Conservation (phyloP, 1,140 invertebrate species). For the Pachyrhynchus sulphureomaculatus region DNA sequence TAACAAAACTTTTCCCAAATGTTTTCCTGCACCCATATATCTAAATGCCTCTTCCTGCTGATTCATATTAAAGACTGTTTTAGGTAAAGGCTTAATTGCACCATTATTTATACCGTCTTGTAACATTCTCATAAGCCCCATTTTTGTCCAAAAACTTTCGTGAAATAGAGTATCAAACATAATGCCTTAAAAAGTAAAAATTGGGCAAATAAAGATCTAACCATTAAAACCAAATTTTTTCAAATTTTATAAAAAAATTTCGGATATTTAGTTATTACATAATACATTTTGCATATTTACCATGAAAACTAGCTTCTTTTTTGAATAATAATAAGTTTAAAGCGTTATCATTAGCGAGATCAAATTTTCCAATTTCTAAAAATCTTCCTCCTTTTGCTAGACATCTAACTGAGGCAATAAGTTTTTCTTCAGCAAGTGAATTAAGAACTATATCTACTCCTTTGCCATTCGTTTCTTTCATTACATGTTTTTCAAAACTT, state of each 20-base stretch:
- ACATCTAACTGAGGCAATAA: conserved; percentile 76
- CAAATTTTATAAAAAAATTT: not conserved
- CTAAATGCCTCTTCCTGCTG: conserved; percentile 68
- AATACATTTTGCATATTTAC: conserved; percentile 43
- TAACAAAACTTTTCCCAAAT: conserved; percentile 81
- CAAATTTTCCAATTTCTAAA: conserved; percentile 79
- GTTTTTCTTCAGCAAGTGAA: conserved; percentile 76
- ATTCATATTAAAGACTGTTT: conserved; percentile 60
- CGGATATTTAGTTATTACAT: conserved; percentile 39
- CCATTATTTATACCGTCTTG: not conserved
- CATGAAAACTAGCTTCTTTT: conserved; percentile 85
- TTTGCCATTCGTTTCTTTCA: conserved; percentile 59
- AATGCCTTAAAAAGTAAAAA: not conserved
- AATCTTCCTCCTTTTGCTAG: conserved; percentile 69
- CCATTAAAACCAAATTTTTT: not conserved
- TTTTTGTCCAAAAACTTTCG: not conserved
- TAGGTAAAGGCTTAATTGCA: not conserved
- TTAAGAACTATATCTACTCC: conserved; percentile 80
- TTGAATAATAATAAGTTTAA: conserved; percentile 76
- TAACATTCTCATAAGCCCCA: not conserved
- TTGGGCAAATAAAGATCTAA: not conserved
- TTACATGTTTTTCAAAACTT: conserved; percentile 71
- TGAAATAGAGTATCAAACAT: not conserved
- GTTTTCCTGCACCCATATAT: conserved; percentile 81
- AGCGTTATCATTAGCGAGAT: conserved; percentile 65